Evolutionary conservation across 2,113 vertebrate genomes (phyloP), one percentile per base, ranked within the genome.

Genomic region (Psettodes erumei): DNA sequence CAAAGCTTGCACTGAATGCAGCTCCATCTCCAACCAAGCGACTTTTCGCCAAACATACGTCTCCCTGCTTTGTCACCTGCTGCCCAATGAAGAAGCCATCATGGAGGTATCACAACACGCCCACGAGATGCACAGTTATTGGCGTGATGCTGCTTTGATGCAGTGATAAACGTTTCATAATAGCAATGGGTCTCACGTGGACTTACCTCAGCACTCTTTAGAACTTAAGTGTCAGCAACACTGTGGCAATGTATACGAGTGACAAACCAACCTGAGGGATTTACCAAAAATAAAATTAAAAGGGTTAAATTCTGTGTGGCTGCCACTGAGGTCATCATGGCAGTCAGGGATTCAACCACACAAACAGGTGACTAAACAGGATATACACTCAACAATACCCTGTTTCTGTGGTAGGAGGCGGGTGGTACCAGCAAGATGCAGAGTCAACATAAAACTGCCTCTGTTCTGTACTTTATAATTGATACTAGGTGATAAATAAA

Each of bases 61-160:
- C 82, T 94, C 97, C 0, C 95, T 96, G 77, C 95, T 99, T 61
- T 99, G 98, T 87, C 95, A 95, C 78, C 93, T 96, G 93, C 95
- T 97, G 81, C 98, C 98, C 70, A 97, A 93, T 63, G 97, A 98
- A 90, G 97, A 99, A 50, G 97, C 96, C 72, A 97, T 99, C 85
- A 93, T 95, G 85, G 97, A 99, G 97, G 98, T 99, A 84, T 87
- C 43, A 5, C 27, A 21, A 9, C 35, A 37, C 9, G 18, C 32
- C 32, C 8, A 48, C 50, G 5, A 48, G 23, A 35, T n/a, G 3
- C 28, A 10, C 12, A 4, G 10, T 63, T 38, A 5, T 37, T 23
- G 30, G 2, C 19, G 23, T 13, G 15, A 33, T 25, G 5, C 25
- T 25, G 2, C 45, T 62, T 64, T 13, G 33, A 18, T 15, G 16